Conservation (phyloP, 2,797 vertebrate species). For the Garrulus glandarius region DNA sequence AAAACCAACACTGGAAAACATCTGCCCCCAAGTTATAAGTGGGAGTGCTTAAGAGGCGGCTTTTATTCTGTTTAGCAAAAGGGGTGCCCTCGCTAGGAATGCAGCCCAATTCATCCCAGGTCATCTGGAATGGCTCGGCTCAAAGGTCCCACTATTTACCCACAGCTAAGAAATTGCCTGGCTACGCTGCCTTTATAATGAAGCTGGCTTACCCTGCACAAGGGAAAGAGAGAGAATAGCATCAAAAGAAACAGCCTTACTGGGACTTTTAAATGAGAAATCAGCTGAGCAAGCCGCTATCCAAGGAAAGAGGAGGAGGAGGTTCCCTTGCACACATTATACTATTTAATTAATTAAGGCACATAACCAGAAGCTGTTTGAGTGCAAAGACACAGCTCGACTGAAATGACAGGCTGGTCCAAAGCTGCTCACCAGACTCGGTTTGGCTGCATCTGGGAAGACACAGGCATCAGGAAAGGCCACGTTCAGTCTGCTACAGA, state of each 20-base stretch:
- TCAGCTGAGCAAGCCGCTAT: not conserved
- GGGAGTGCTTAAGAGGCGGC: not conserved
- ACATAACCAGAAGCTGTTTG: not conserved
- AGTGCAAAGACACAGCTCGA: not conserved
- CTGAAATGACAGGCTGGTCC: not conserved
- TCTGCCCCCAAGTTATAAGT: not conserved
- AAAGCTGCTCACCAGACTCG: rapidly evolving
- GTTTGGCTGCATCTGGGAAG: not conserved
- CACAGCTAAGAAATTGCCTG: not conserved
- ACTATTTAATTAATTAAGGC: not conserved
- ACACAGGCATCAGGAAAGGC: not conserved
- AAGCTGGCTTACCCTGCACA: not conserved
- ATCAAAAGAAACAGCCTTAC: not conserved
- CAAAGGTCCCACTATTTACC: not conserved
- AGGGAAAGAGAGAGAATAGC: not conserved
- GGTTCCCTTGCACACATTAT: not conserved
- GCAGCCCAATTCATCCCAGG: not conserved
- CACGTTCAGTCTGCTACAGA: rapidly evolving
- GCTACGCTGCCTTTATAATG: not conserved
- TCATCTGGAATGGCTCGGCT: not conserved
- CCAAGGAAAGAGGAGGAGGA: not conserved
- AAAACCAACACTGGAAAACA: not conserved
- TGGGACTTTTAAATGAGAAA: not conserved
- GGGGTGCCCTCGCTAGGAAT: not conserved
- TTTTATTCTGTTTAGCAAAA: not conserved